These are phyloP conservation scores for Graptemys geographica DNA, from an alignment of 2,797 vertebrate species.

Conservation along the genomic window DNA sequence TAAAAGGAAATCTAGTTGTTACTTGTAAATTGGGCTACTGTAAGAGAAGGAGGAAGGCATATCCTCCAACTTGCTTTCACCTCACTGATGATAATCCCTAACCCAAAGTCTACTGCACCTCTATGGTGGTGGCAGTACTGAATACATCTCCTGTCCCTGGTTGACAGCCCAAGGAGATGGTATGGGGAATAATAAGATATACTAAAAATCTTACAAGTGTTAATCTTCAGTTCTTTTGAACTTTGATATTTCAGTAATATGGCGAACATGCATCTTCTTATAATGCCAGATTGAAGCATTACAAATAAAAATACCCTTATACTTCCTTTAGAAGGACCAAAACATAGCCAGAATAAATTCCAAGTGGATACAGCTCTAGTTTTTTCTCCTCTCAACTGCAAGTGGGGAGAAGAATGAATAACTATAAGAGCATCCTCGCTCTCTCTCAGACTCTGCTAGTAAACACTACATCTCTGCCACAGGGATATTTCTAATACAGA, in stretches of 20 bases:
- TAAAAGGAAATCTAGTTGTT: neutral
- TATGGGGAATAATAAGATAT: neutral
- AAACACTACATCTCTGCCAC: neutral
- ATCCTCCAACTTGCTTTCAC: neutral
- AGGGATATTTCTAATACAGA: neutral
- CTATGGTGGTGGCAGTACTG: neutral
- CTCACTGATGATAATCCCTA: neutral
- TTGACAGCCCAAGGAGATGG: neutral
- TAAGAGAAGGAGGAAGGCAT: neutral
- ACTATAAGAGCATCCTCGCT: neutral
- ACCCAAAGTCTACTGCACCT: neutral
- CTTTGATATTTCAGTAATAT: neutral
- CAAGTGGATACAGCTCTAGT: rapidly evolving
- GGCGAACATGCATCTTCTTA: neutral
- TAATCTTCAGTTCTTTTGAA: neutral
- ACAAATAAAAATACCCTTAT: neutral
- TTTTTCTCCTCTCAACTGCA: neutral
- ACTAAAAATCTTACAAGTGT: neutral
- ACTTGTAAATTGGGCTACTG: neutral
- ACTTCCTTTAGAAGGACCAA: neutral
- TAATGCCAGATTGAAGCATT: neutral
- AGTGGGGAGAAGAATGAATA: neutral
- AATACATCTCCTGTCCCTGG: rapidly evolving
- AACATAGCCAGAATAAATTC: neutral
- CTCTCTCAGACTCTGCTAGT: neutral